Evolutionary conservation across 1,140 invertebrate genomes (phyloP), one percentile per base, ranked within the genome.

Genomic region (Diorhabda sublineata): DNA sequence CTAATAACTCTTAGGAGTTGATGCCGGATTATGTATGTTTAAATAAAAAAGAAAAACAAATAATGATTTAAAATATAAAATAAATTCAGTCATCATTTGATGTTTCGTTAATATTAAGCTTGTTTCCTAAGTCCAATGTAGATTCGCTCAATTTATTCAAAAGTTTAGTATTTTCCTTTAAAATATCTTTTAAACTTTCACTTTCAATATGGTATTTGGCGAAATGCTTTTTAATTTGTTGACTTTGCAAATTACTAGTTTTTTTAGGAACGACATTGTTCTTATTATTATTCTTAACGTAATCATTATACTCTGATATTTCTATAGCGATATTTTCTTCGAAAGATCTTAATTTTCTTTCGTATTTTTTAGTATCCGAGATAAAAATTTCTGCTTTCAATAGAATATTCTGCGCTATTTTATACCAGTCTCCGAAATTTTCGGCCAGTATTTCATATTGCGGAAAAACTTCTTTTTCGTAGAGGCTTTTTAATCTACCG

Each of bases 361-460:
- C 78, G 60, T 77, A 80, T 61, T 65, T 74, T 42, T 72, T 82
- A 64, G 90, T 84, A 78, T 93, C 91, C 76, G 91, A 90, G 73
- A 90, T 87, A 7, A 92, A 83, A 74, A 93, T 92, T 79, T 89
- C 87, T 11, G 87, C 87, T 80, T 92, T 89, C 57, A 92, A 80
- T 78, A 87, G 91, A 26, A 91, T 87, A 2, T 91, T 92, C 77
- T 92, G 91, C 5, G 91, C 91, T 83, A 91, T 91, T 83, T 93
- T 93, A 76, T 92, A 93, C 91, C 91, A 93, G 81, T 93, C 92
- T 4, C 90, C 90, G 52, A 92, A 81, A 74, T 86, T 87, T 75
- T 92, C 91, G 2, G 89, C 89, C 9, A 90, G 81, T 63, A 89
- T 87, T 41, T 85, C 85, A 42, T 91, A 88, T 3, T 87, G 83